Base-by-base conservation (phyloP, 2,888 invertebrate genomes). In the Antitype chi region DNA sequence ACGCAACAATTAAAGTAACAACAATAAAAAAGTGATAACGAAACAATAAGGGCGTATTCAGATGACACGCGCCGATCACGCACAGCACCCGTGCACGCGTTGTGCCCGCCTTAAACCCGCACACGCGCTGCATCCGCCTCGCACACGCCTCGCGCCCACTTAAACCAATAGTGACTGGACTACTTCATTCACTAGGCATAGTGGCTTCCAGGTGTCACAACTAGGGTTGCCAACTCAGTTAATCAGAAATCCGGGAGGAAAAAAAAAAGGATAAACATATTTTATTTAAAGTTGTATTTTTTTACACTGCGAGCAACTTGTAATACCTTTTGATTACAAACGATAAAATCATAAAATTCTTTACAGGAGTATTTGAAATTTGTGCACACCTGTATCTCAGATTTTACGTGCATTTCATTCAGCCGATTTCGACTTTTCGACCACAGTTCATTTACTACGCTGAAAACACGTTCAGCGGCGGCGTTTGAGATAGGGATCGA, bases 171-270 rank as follows among this genome's bases (percentile, higher is more conserved):
- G 59, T 70, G 59, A 70, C 70, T 70, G 70, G 70, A 59, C 47
- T 70, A 70, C 70, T 70, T 60, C 70, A 59, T 70, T 70, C 70
- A 70, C 59, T 70, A 59, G 59, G 43, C 70, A 59, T 59, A 70
- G 70, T 70, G 59, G 70, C 70, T 72, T 62, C n/a, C 57, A 57
- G 57, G 63, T 71, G n/a, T n/a, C 71, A 64, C 43, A 25, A 55
- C 55, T 59, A 59, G 59, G 59, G 59, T 59, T 59, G 59, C 59
- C 59, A 59, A 59, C 59, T 28, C 59, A 59, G 59, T 59, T 59
- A 28, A 59, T 28, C 59, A 59, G 59, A 59, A 59, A 59, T 59
- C 59, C 59, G 59, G 59, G 59, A 59, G 59, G 59, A 9, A 15
- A 59, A 59, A 28, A 28, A 59, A 59, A 59, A 59, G 15, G 23